These are phyloP conservation scores for Orchesellides sinensis DNA, from an alignment of 2,888 invertebrate genomes.

Conservation along the genomic window DNA sequence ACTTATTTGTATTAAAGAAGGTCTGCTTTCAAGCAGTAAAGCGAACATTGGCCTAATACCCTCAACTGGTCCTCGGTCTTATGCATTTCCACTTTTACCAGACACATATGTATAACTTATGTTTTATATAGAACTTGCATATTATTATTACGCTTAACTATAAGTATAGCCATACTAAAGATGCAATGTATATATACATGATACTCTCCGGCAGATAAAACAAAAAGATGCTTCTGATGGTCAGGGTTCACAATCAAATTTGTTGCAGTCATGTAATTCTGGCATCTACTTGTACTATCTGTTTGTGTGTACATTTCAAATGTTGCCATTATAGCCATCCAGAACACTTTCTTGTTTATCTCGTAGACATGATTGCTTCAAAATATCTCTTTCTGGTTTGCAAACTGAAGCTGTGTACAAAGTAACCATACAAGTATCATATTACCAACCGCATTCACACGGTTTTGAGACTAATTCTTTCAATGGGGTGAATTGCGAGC, in stretches of 20 bases:
- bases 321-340: neutral
- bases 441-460: neutral
- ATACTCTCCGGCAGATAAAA: neutral
- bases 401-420: neutral
- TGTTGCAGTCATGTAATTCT: neutral
- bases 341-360: neutral
- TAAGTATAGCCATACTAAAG: neutral
- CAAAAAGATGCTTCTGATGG: slow-evolving; percentile 8
- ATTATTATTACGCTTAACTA: neutral
- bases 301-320: neutral
- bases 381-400: neutral
- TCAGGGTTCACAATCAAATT: slow-evolving; percentile 8
- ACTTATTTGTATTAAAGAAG: slow-evolving; percentile 65
- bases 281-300: neutral
- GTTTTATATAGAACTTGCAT: neutral
- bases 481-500: too few relatives aligned
- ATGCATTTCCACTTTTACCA: slow-evolving; percentile 61
- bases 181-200: slow-evolving; percentile 9
- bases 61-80: slow-evolving; percentile 36
- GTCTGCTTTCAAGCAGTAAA: slow-evolving; percentile 63
- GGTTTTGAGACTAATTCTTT: too few relatives aligned
- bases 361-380: neutral
- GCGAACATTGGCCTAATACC: slow-evolving; percentile 67
- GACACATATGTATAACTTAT: neutral
- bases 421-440: too few relatives aligned